Base-by-base conservation (phyloP, 1,140 invertebrate genomes). In the Hetaerina americana region DNA sequence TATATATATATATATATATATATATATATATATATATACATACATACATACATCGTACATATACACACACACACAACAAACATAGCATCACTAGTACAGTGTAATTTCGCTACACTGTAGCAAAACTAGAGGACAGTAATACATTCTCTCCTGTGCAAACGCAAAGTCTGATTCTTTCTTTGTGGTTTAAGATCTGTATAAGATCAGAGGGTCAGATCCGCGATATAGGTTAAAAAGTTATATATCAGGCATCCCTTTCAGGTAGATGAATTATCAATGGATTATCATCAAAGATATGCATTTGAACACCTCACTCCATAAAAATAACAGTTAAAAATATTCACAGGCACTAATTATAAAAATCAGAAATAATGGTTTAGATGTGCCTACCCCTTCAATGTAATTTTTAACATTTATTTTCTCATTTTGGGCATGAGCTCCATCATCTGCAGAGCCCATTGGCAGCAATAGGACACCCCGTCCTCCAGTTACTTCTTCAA, bases 361-460 rank as follows among this genome's bases (percentile, higher is more conserved):
- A 69, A 68, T 66, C 68, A 22, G 70, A 72, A 57, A 68, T 25
- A 66, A 31, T n/a, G n/a, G n/a, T n/a, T n/a, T n/a, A 70, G 18
- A 68, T 72, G 0, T 40, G 85, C 89, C 87, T 84, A 97, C 94
- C 73, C 96, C 96, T 83, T 95, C 88, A 76, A 98, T 95, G 77
- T 97, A 98, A 82, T 98, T 98, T 69, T 85, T 84, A 71, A 92
- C 83, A 83, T 97, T 90, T 75, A 98, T 86, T 81, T 99, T 99
- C 81, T 99, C 97, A 84, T 98, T 98, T 82, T 98, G 97, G 0
- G 95, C 97, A 84, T 99, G 97, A 72, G 96, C 96, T 73, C 96
- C 96, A 84, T 99, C 97, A 81, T 98, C 96, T 72, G 89, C 90
- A 74, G 90, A 88, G 68, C 97, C 97, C 78, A 95, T 89, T 3